phyloP scores from a whole-genome alignment of 2,888 invertebrate species.

The Salpingus planirostris region DNA sequence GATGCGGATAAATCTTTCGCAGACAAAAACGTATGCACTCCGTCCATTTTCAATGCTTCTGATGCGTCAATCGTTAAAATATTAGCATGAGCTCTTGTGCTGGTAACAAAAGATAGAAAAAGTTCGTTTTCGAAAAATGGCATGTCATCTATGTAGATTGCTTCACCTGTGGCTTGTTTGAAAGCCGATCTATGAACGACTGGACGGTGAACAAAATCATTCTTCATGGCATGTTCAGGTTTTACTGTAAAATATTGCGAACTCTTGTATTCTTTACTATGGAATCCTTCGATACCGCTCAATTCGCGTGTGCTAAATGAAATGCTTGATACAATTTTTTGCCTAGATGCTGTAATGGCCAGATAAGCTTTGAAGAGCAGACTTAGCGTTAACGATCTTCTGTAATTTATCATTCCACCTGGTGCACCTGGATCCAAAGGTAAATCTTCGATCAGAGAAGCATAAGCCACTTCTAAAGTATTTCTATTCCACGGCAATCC shows the following conservation, averaged over 20 bases:
- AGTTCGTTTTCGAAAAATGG: conserved; percentile 68
- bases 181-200: conserved; percentile 71
- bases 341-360: conserved; percentile 46
- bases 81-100: conserved; percentile 74
- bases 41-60: conserved; percentile 63
- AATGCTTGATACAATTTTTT: too few species aligned
- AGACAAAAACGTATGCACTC: conserved; percentile 74
- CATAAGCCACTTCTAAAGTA: conserved; percentile 47
- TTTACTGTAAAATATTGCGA: conserved; percentile 64
- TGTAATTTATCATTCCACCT: conserved; percentile 59
- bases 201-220: conserved; percentile 73
- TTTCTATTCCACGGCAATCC: conserved; percentile 31
- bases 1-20: conserved; percentile 65
- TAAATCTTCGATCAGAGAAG: conserved; percentile 62
- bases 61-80: conserved; percentile 68
- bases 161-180: conserved; percentile 89
- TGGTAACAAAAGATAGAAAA: conserved; percentile 70
- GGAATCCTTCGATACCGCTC: conserved; percentile 52
- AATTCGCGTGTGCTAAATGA: conserved; percentile 43
- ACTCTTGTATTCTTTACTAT: conserved; percentile 51
- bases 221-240: conserved; percentile 47
- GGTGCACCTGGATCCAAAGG: conserved; percentile 61
- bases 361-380: conserved; percentile 65
- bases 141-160: conserved; percentile 85
- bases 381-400: conserved; percentile 58